These are phyloP conservation scores for Agonopterix heracliana DNA, from an alignment of 2,888 invertebrate species.

Conservation along the genomic window DNA sequence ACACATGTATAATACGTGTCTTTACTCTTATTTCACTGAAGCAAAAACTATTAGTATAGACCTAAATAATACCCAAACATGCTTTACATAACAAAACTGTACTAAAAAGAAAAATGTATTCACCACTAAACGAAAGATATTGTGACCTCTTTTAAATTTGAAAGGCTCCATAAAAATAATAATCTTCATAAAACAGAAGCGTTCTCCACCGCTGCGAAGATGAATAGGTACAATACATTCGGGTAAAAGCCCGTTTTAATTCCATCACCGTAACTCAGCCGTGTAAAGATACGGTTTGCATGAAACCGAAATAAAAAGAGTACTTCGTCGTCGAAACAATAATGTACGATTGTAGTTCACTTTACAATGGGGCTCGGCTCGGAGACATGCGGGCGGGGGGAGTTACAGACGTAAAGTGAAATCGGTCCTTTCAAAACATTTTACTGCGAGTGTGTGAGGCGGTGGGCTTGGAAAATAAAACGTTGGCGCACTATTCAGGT, in stretches of 20 bases:
- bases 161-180: neutral
- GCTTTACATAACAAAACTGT: neutral
- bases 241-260: slow-evolving; percentile 63
- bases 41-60: too few species aligned
- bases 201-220: slow-evolving; percentile 6
- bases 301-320: slow-evolving; percentile 61
- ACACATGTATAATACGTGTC: too few species aligned
- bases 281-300: slow-evolving; percentile 62
- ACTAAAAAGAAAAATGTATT: neutral
- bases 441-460: slow-evolving; percentile 45
- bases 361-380: slow-evolving; percentile 53
- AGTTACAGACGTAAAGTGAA: slow-evolving; percentile 56
- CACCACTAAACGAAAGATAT: neutral
- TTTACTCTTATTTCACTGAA: too few species aligned
- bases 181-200: slow-evolving; percentile 5
- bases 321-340: slow-evolving; percentile 63
- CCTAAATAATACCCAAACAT: too few species aligned
- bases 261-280: slow-evolving; percentile 63
- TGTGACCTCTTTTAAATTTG: neutral
- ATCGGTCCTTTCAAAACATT: slow-evolving; percentile 75
- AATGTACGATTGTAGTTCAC: slow-evolving; percentile 69
- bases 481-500: slow-evolving; percentile 52
- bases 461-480: slow-evolving; percentile 57
- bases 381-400: slow-evolving; percentile 52
- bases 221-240: slow-evolving; percentile 38